Percentiles rank a stretch among this genome's conserved stretches.
Evolutionary conservation across 2,888 invertebrate genomes (phyloP).

Genomic region (Crepidodera aurea): DNA sequence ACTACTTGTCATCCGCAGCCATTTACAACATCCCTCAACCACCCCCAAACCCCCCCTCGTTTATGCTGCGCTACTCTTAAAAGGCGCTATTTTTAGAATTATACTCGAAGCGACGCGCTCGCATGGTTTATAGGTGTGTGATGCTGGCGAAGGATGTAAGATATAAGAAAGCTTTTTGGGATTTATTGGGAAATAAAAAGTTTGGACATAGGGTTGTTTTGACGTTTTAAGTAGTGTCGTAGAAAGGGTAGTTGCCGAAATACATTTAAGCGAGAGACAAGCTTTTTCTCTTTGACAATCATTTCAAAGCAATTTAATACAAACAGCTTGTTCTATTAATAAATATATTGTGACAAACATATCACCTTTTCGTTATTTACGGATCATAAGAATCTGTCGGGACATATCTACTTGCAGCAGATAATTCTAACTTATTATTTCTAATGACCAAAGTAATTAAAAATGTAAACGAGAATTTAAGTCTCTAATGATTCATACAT

Average conservation of each 20-base stretch:
- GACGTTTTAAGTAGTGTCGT: constrained; percentile 15
- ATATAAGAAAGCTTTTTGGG: constrained; percentile 7
- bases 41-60: constrained; percentile 37
- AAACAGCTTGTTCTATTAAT: too few species aligned
- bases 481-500: too few species aligned
- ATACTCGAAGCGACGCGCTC: neutral
- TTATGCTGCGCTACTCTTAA: constrained; percentile 35
- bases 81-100: constrained; percentile 54
- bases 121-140: constrained; percentile 18
- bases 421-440: too few species aligned
- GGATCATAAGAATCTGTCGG: too few species aligned
- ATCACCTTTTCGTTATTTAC: too few species aligned
- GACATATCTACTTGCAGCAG: too few species aligned
- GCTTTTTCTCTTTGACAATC: too few species aligned
- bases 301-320: too few species aligned
- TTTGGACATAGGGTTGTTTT: constrained; percentile 12
- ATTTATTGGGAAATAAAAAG: constrained; percentile 19
- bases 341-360: too few species aligned
- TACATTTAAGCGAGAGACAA: neutral
- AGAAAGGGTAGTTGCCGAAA: neutral
- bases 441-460: too few species aligned
- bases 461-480: too few species aligned
- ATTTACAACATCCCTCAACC: constrained; percentile 50
- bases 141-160: neutral
- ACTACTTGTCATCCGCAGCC: constrained; percentile 55